Evolutionary conservation across 2,888 invertebrate genomes (phyloP), one percentile per base, ranked within the genome.

Genomic region (Leucophenga maculata): DNA sequence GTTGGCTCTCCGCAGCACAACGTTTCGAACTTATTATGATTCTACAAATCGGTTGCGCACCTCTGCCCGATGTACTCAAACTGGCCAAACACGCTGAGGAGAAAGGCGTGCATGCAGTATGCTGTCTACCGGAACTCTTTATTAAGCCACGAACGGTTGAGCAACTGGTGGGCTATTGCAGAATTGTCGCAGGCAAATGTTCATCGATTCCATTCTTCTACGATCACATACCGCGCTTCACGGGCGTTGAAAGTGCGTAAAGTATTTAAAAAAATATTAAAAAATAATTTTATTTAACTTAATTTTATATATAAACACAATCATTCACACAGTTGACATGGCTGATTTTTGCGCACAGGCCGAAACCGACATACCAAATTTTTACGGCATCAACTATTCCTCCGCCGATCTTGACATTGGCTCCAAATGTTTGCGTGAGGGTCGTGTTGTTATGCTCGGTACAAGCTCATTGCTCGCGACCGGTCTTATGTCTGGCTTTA

Each of bases 381-480:
- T 96, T 81, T 91, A 91, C 71, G 96, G 96, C 3, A 90, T 95
- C n/a, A 96, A 96, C 86, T 95, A 93, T 84, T 95, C 96, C 0
- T 93, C 93, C 11, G 91, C 91, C 50, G 92, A 93, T 82, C 89
- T 95, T 60, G 91, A 92, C 67, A 93, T 94, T 85, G 94, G 91
- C 0, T 89, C 90, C 0, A 91, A 90, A 77, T 93, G 93, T 1
- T 77, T 92, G 3, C 88, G 90, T 67, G 89, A 89, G 0, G 89
- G 89, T 69, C 88, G 89, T 3, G 90, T 88, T 73, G 88, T 93
- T 69, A 93, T 93, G 86, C 89, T 94, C 48, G 94, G 93, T 66
- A 91, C 91, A 78, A 94, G 94, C 83, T 80, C 82, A 0, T 87
- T 94, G 26, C 85, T 94, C 69, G 91, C 92, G 0, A 92, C 92